Evolutionary conservation across 2,113 vertebrate genomes (phyloP).

Genomic region (Leptosomus discolor): DNA sequence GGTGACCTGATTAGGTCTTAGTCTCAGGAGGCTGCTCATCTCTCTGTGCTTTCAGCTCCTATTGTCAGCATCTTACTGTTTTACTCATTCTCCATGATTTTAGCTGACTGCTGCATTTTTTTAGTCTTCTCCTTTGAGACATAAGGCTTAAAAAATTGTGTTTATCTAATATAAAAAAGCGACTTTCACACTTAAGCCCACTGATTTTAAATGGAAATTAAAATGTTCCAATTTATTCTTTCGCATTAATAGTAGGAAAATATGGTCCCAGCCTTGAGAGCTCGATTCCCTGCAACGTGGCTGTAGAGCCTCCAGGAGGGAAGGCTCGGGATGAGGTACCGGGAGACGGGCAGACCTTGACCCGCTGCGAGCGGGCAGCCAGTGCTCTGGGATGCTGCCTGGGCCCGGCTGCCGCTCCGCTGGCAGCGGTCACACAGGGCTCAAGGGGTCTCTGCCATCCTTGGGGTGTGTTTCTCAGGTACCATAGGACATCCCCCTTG

Average conservation of each 20-base stretch:
- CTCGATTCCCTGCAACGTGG: fast-evolving
- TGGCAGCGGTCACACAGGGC: neutral
- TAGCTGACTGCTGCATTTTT: neutral
- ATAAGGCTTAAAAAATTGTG: neutral
- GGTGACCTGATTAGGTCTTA: neutral
- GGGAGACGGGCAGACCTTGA: neutral
- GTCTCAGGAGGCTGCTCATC: neutral
- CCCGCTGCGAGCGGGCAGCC: neutral
- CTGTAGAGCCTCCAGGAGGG: neutral
- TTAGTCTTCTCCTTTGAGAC: neutral
- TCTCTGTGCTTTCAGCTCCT: neutral
- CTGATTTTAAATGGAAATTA: neutral
- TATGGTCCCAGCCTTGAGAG: neutral
- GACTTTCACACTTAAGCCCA: neutral
- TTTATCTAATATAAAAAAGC: neutral
- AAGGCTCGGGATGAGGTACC: neutral
- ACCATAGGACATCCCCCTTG: neutral
- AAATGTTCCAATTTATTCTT: neutral
- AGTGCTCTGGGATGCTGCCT: neutral
- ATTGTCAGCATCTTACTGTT: neutral
- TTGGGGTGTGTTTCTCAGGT: neutral
- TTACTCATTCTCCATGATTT: neutral
- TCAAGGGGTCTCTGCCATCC: neutral
- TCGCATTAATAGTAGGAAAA: neutral
- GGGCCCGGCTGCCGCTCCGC: neutral